Evolutionary conservation across 2,797 vertebrate genomes (phyloP).

Genomic region (Lepidocolaptes lacrymiger): DNA sequence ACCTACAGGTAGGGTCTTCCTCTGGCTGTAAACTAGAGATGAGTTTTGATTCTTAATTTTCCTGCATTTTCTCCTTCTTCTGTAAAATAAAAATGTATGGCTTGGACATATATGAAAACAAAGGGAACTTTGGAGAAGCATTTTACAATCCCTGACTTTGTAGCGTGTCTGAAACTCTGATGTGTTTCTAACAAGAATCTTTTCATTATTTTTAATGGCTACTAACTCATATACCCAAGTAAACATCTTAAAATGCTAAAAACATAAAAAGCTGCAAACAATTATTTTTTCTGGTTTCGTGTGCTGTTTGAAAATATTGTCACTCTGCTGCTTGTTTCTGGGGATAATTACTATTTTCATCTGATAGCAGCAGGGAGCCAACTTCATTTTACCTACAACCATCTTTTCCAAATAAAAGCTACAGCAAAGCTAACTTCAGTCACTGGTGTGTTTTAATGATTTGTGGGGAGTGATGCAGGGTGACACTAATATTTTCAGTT

Average conservation of each 20-base stretch:
- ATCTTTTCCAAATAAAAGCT: not conserved
- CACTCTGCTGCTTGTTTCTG: not conserved
- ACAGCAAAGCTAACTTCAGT: not conserved
- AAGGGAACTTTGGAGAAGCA: not conserved
- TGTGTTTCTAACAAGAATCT: not conserved
- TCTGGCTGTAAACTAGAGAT: not conserved
- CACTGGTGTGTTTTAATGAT: not conserved
- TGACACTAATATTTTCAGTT: not conserved
- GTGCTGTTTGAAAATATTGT: not conserved
- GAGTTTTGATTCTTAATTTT: not conserved
- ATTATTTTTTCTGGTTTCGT: not conserved
- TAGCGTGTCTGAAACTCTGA: not conserved
- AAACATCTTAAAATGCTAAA: not conserved
- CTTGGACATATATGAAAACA: not conserved
- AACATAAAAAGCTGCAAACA: not conserved
- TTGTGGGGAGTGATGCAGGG: not conserved
- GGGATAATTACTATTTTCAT: not conserved
- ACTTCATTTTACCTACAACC: not conserved
- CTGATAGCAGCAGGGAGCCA: not conserved
- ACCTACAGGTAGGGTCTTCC: not conserved
- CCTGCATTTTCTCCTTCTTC: not conserved
- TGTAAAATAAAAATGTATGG: not conserved
- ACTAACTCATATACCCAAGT: not conserved
- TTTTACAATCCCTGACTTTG: not conserved
- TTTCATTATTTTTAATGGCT: not conserved